phyloP scores from a whole-genome alignment of 1,140 invertebrate genomes.

The Contarinia nasturtii region DNA sequence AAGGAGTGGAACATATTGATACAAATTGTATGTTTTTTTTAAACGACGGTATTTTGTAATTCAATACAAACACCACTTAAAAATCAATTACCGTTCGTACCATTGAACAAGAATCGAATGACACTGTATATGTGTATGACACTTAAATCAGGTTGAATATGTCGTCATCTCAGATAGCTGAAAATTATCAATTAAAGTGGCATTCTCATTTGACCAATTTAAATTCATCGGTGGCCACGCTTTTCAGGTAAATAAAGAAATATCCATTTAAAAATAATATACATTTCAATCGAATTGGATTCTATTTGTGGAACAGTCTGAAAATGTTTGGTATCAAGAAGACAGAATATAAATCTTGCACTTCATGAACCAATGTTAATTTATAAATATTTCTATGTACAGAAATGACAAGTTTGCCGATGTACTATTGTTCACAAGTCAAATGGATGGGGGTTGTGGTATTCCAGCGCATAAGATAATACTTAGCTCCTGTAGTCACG shows the following conservation, averaged over 20 bases:
- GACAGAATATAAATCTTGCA: no score
- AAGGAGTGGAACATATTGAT: no score
- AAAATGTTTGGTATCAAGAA: no score
- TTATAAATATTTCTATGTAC: not conserved
- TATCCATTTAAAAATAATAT: not conserved
- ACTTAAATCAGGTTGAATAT: no score
- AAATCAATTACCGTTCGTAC: no score
- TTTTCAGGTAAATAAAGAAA: conserved; percentile 38
- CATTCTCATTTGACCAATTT: conserved; percentile 61
- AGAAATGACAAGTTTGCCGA: conserved; percentile 57
- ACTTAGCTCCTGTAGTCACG: conserved; percentile 50
- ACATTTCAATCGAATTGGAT: not conserved
- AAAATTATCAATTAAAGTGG: conserved; percentile 75
- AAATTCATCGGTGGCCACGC: conserved; percentile 56
- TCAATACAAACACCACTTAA: no score
- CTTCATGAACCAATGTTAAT: not conserved
- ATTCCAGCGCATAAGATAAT: conserved; percentile 74
- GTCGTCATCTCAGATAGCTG: conserved; percentile 21
- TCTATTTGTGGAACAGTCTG: no score
- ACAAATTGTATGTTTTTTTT: no score
- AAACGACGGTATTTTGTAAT: no score
- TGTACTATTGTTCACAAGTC: conserved; percentile 51
- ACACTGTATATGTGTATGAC: no score
- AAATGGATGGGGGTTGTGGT: conserved; percentile 42
- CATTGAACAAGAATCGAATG: no score